Conservation (phyloP, 2,888 invertebrate species). For the Siphlonurus alternatus region DNA sequence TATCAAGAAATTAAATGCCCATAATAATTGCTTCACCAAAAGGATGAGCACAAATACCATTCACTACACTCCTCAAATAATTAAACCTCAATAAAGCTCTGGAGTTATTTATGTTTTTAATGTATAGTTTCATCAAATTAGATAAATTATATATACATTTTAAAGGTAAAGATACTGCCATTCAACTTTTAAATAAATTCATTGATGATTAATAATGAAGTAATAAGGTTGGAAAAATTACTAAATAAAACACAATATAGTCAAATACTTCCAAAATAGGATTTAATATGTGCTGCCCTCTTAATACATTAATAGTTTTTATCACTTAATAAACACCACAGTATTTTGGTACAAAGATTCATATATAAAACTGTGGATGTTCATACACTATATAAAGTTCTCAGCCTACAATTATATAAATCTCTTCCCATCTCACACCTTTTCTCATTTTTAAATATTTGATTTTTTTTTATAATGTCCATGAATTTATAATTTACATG, state of each 20-base stretch:
- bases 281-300: constrained; percentile 10
- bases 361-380: not conserved
- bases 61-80: too few species aligned
- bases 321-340: not conserved
- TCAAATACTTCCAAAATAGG: constrained; percentile 9
- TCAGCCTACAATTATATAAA: constrained; percentile 4
- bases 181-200: too few species aligned
- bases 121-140: too few species aligned
- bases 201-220: too few species aligned
- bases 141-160: too few species aligned
- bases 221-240: too few species aligned
- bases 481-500: not conserved
- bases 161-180: too few species aligned
- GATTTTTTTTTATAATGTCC: not conserved
- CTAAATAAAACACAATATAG: not conserved
- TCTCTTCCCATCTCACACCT: not conserved
- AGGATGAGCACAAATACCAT: too few species aligned
- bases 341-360: constrained; percentile 3
- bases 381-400: not conserved
- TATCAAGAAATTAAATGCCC: too few species aligned
- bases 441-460: not conserved
- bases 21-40: too few species aligned
- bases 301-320: constrained; percentile 8
- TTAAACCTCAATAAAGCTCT: too few species aligned
- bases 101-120: too few species aligned